A percentile compares a stretch with the other conserved stretches of the same genome.
These are phyloP conservation scores for Sus scrofa DNA, from an alignment of 2,113 vertebrate genomes.

Conservation along the genomic window DNA sequence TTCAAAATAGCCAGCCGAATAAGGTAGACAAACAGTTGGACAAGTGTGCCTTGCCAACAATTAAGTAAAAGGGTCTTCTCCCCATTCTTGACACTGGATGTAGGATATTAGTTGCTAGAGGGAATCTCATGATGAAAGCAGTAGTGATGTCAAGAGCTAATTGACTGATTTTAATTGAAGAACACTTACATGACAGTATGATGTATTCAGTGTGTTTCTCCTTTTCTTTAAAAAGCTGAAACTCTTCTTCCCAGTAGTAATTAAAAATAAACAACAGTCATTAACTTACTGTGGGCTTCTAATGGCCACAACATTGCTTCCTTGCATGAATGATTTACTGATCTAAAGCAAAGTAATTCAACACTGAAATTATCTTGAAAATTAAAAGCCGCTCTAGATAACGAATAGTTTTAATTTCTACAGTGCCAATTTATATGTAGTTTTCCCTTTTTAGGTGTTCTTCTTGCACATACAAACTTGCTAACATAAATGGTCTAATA, in stretches of 20 bases:
- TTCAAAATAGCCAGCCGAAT: conserved; percentile 3
- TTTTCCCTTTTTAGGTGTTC: background rate
- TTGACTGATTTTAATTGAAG: conserved; percentile 62
- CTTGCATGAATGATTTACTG: conserved; percentile 75
- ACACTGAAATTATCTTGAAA: conserved; percentile 80
- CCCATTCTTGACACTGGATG: conserved; percentile 5
- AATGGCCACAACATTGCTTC: conserved; percentile 66
- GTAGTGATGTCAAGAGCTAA: conserved; percentile 38
- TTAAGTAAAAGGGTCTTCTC: background rate
- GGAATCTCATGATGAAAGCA: conserved; percentile 23
- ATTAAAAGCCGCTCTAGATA: conserved; percentile 79
- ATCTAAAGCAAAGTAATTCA: conserved; percentile 76
- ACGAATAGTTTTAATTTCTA: conserved; percentile 76
- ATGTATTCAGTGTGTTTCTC: conserved; percentile 14
- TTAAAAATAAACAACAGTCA: conserved; percentile 77
- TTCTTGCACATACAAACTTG: background rate
- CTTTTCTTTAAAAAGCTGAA: conserved; percentile 65
- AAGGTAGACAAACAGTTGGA: conserved; percentile 30
- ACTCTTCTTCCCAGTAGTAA: conserved; percentile 63
- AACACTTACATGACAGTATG: conserved; percentile 29
- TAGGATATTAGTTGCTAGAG: conserved; percentile 57
- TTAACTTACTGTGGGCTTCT: conserved; percentile 63
- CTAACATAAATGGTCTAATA: background rate
- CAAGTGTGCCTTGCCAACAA: background rate
- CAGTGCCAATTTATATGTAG: conserved; percentile 32